Evolutionary conservation across 2,797 vertebrate genomes (phyloP), one percentile per base, ranked within the genome.

Genomic region (Cossypha niveicapilla): DNA sequence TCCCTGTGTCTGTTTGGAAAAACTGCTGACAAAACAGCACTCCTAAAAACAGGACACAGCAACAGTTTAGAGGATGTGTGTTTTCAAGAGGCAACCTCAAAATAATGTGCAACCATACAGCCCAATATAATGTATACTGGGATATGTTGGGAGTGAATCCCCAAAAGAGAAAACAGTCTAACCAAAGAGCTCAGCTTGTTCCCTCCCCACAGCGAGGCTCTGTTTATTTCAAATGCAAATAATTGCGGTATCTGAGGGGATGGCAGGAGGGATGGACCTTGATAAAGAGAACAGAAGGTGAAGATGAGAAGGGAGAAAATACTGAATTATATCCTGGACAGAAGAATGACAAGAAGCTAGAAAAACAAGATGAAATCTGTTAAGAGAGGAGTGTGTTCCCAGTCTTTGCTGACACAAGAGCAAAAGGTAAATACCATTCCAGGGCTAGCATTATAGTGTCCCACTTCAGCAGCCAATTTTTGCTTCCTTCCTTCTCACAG

Each of bases 111-210:
- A 35, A 62, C 21, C 22, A 60, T 19, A 22, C 8, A 66, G 41
- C 10, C 15, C 54, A 30, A 27, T 21, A 6, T 28, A 57, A 61
- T 0, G 3, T 10, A 32, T 4, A 50, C 23, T 21, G 45, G 27
- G 19, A 22, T 47, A 63, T 0, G 0, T 0, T 53, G 9, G 58
- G 18, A 78, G 18, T 12, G 39, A 85, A 61, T n/a, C 18, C 7
- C 19, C 47, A 11, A 28, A 63, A 50, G 7, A n/a, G 24, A 72
- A 84, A 71, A 21, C 44, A 56, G 41, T 17, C 28, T 28, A 74
- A 30, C 7, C 25, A 47, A 78, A 61, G 35, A 45, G 18, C 21
- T 88, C 65, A 37, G 37, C 21, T 44, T 85, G 28, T 34, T 76
- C 58, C 37, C 34, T 63, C 11, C 14, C 23, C 44, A 11, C 6